phyloP scores from a whole-genome alignment of 2,113 vertebrate species.

The Leucosticte australis region DNA sequence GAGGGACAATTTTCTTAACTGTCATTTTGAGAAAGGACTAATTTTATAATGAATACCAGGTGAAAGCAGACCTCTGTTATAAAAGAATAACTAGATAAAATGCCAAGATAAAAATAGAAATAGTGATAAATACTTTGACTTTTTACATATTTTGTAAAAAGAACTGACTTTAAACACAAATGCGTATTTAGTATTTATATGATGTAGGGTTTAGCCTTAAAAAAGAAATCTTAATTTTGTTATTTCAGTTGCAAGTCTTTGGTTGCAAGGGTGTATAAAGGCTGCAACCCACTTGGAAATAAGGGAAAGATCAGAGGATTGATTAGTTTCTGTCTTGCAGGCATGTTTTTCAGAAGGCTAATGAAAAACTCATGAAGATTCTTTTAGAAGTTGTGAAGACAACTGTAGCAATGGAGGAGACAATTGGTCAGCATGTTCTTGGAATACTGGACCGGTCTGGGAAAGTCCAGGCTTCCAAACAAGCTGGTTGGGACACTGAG shows the following conservation, averaged over 20 bases:
- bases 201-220: background rate
- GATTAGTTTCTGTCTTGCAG: slow-evolving; percentile 63
- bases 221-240: background rate
- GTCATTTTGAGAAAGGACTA: background rate
- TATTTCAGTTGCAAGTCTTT: background rate
- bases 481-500: slow-evolving; percentile 65
- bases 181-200: background rate
- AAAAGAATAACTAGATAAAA: background rate
- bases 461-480: slow-evolving; percentile 61
- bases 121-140: background rate
- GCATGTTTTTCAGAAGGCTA: slow-evolving; percentile 78
- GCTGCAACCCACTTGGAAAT: background rate
- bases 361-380: slow-evolving; percentile 85
- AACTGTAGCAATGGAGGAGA: slow-evolving; percentile 89
- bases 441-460: slow-evolving; percentile 76
- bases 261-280: background rate
- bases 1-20: background rate
- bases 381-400: slow-evolving; percentile 90
- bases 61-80: background rate
- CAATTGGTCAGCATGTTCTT: slow-evolving; percentile 86
- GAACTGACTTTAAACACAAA: background rate
- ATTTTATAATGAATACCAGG: background rate
- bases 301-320: background rate
- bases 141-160: background rate
- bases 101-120: background rate